A percentile compares a stretch with the other conserved stretches of the same genome.
Evolutionary conservation across 2,113 vertebrate genomes (phyloP).

Genomic region (Oncorhynchus clarkii): DNA sequence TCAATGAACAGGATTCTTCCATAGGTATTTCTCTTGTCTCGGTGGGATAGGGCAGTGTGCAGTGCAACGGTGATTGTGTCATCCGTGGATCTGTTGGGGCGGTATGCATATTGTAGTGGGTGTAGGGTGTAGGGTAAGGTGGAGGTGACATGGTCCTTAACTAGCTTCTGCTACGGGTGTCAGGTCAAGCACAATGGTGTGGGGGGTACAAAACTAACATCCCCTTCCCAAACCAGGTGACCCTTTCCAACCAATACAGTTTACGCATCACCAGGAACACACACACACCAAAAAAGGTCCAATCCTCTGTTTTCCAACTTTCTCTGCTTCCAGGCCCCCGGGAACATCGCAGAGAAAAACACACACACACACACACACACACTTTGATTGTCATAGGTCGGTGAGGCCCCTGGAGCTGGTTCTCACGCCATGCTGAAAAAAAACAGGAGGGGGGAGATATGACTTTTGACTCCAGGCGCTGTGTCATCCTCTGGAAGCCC

Average conservation of each 20-base stretch:
- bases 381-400: constrained; percentile 5
- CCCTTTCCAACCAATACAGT: not conserved
- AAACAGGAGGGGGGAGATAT: constrained; percentile 48
- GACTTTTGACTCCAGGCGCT: not conserved
- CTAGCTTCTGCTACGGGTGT: not conserved
- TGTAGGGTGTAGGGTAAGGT: no score
- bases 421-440: constrained; percentile 63
- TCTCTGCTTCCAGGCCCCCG: no score
- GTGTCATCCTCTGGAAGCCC: not conserved
- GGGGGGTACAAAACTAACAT: not conserved
- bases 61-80: no score
- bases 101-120: no score
- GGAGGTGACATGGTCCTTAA: no score
- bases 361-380: not conserved
- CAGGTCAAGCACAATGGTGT: not conserved
- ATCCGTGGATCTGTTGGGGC: no score
- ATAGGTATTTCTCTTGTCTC: no score
- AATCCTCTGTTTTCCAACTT: no score
- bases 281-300: not conserved
- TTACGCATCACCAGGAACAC: not conserved
- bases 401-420: constrained; percentile 26
- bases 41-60: no score
- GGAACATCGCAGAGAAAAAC: not conserved
- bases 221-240: not conserved
- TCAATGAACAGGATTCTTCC: no score